Evolutionary conservation across 2,888 invertebrate species (phyloP).

Genomic region (Pristionchus entomophagus): DNA sequence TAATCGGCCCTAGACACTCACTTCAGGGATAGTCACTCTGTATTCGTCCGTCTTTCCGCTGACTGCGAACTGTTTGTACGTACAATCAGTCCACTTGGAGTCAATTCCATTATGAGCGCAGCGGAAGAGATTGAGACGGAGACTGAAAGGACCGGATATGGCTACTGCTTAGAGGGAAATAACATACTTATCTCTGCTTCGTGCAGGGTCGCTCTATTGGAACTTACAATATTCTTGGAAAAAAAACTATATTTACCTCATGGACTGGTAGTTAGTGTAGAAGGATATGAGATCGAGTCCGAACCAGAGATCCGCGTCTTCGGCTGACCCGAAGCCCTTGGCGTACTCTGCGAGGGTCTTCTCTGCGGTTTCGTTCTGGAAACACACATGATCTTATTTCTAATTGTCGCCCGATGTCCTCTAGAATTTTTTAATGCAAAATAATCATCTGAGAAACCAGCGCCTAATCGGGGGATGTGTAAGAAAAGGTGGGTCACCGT

Average conservation of each 20-base stretch:
- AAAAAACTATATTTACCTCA: slow-evolving; percentile 48
- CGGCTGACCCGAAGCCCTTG: slow-evolving; percentile 60
- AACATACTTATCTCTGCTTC: neutral
- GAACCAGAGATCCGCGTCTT: slow-evolving; percentile 57
- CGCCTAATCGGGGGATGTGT: neutral
- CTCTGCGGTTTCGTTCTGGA: slow-evolving; percentile 35
- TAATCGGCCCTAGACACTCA: no score
- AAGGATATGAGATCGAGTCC: slow-evolving; percentile 63
- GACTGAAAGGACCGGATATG: slow-evolving; percentile 48
- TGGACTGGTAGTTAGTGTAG: slow-evolving; percentile 58
- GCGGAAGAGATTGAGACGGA: slow-evolving; percentile 60
- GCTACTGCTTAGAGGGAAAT: neutral
- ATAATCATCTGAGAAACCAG: no score
- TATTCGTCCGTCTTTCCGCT: slow-evolving; percentile 55
- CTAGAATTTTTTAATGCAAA: neutral
- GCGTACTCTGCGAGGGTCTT: slow-evolving; percentile 31
- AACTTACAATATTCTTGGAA: neutral
- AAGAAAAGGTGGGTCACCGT: neutral
- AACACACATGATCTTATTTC: no score
- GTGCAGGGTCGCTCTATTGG: neutral
- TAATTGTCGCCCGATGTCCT: no score
- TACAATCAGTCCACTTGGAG: slow-evolving; percentile 58
- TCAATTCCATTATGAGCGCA: slow-evolving; percentile 56
- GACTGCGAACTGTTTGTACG: slow-evolving; percentile 58
- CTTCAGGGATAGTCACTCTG: slow-evolving; percentile 6